Conservation (phyloP, 2,797 vertebrate species). For the Enteromius argenteus region DNA sequence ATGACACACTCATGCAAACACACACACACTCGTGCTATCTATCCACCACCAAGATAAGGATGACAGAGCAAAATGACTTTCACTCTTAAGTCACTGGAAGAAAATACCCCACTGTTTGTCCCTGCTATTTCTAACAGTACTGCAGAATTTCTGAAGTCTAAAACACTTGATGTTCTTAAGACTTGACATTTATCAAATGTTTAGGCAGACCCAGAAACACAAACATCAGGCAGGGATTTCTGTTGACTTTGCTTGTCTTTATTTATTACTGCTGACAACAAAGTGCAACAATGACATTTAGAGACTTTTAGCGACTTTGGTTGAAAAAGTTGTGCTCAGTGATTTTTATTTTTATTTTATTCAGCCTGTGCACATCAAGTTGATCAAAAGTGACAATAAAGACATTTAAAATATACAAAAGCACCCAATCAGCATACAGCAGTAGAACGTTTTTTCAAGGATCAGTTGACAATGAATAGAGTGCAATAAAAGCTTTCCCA, state of each 20-base stretch:
- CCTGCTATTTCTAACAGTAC: background rate
- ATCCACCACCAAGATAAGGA: conserved; percentile 25
- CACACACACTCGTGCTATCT: background rate
- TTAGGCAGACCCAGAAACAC: conserved; percentile 3
- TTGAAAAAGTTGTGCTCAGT: background rate
- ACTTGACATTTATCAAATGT: background rate
- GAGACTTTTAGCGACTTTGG: background rate
- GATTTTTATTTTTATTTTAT: background rate
- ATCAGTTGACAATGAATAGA: background rate
- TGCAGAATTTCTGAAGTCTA: background rate
- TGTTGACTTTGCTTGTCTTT: conserved; percentile 17
- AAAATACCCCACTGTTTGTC: conserved; percentile 24
- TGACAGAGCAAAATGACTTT: conserved; percentile 45
- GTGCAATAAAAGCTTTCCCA: background rate
- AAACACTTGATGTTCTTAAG: background rate
- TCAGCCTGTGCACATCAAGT: background rate
- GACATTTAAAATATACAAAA: background rate
- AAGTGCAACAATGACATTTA: background rate
- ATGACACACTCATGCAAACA: conserved; percentile 33
- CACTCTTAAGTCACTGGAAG: conserved; percentile 25
- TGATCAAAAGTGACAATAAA: background rate
- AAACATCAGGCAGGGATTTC: conserved; percentile 1
- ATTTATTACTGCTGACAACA: conserved; percentile 12
- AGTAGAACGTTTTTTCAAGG: background rate
- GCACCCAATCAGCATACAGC: background rate